Conservation (phyloP, 2,797 vertebrate genomes). For the Pantherophis vulpinus region DNA sequence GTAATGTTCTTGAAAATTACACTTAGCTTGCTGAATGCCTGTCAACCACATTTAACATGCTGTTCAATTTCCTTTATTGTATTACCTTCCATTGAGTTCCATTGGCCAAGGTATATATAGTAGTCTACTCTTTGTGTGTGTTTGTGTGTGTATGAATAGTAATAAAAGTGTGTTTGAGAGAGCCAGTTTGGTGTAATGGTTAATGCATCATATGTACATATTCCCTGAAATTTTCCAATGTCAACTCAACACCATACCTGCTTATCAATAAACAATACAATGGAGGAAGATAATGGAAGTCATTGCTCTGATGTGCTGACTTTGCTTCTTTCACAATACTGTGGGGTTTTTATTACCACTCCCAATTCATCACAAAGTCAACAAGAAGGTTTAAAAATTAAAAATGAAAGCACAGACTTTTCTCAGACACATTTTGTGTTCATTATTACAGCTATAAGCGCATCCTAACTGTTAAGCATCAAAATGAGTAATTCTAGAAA, state of each 20-base stretch:
- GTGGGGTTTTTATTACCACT: neutral
- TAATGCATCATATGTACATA: no score
- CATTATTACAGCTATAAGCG: neutral
- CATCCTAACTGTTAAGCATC: neutral
- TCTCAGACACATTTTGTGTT: neutral
- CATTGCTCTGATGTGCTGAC: neutral
- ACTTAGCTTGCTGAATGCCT: no score
- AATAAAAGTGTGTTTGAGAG: neutral
- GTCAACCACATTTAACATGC: no score
- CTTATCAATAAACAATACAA: neutral
- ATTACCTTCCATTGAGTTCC: no score
- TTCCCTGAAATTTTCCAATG: neutral
- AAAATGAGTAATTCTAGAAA: neutral
- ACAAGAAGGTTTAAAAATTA: neutral
- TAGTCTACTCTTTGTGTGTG: no score
- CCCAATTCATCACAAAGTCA: neutral
- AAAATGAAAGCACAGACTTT: neutral
- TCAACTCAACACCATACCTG: neutral
- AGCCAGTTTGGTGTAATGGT: neutral
- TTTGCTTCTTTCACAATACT: neutral
- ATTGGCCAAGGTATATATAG: no score
- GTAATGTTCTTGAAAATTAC: no score
- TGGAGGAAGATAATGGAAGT: neutral
- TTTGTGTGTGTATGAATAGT: no score
- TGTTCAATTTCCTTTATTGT: no score